Evolutionary conservation across 2,888 invertebrate genomes (phyloP), one percentile per base, ranked within the genome.

Genomic region (Morpho helenor): DNA sequence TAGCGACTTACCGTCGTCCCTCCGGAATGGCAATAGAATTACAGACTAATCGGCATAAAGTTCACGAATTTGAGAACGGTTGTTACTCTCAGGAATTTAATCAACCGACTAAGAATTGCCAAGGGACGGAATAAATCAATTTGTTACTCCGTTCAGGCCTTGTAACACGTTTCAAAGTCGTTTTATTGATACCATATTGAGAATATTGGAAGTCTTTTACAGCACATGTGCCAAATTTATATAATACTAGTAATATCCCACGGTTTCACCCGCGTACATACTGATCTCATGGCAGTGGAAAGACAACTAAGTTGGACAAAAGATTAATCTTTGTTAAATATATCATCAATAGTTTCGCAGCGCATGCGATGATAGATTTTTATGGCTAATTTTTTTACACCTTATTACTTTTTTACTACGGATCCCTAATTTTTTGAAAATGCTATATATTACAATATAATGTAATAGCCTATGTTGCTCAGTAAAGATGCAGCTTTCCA

Each of bases 31-130:
- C 68, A 74, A 79, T 77, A 73, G 76, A 82, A 82, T 84, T 80
- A 84, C 80, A 73, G 74, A 73, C 75, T 77, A 83, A 85, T 85
- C 81, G 79, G 82, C 76, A 77, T 77, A 75, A 83, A 86, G 68
- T 86, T 84, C 78, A 76, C 78, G 79, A 76, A 75, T 76, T 77
- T 75, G 77, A 76, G 72, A 71, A 73, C 71, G 70, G 71, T 67
- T 72, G 74, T 77, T 76, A 78, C 75, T 66, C 67, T 39, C 62
- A 67, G 81, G 83, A 87, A 87, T 86, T 86, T 87, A 86, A 87
- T 87, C 84, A 86, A 84, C 75, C 75, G 71, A 66, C 82, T 76
- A 76, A 83, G 82, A 82, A 84, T 82, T 77, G 81, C 77, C 75
- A 66, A 68, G 75, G 79, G 76, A 72, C 76, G 70, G 70, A 74